phyloP scores from a whole-genome alignment of 2,797 vertebrate species.

The Tachyglossus aculeatus region DNA sequence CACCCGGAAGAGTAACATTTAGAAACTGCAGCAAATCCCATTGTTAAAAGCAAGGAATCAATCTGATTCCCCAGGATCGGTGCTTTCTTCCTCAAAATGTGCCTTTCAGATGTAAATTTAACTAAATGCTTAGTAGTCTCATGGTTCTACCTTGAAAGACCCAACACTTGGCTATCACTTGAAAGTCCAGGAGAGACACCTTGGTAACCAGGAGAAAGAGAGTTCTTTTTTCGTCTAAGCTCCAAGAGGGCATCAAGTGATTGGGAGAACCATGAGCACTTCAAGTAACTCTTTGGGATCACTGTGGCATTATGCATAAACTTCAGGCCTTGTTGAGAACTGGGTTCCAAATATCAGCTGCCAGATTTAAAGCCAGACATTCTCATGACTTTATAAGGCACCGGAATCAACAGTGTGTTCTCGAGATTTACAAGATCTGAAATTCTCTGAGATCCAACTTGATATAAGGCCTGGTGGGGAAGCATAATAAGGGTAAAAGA shows the following conservation, averaged over 20 bases:
- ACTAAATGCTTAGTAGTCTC: not conserved
- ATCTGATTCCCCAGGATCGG: not conserved
- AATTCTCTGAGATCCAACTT: no score
- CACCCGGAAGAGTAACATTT: not conserved
- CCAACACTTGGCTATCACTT: not conserved
- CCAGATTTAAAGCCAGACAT: no score
- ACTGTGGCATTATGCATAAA: no score
- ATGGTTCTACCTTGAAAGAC: not conserved
- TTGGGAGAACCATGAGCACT: no score
- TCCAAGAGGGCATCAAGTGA: no score
- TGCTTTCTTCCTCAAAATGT: not conserved
- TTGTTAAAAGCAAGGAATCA: not conserved
- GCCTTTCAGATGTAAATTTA: not conserved
- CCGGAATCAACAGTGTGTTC: no score
- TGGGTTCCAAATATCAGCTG: no score
- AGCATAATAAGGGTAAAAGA: slow-evolving; percentile 4
- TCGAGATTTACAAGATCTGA: no score
- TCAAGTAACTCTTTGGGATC: no score
- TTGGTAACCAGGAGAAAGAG: not conserved
- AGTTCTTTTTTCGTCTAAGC: not conserved
- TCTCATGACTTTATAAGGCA: no score
- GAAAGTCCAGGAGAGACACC: not conserved
- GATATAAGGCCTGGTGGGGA: slow-evolving; percentile 17
- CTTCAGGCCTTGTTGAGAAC: no score
- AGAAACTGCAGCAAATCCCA: no score